A percentile compares a stretch with the other conserved stretches of the same genome.
phyloP scores from a whole-genome alignment of 2,888 invertebrate species.

The Apoderus coryli region DNA sequence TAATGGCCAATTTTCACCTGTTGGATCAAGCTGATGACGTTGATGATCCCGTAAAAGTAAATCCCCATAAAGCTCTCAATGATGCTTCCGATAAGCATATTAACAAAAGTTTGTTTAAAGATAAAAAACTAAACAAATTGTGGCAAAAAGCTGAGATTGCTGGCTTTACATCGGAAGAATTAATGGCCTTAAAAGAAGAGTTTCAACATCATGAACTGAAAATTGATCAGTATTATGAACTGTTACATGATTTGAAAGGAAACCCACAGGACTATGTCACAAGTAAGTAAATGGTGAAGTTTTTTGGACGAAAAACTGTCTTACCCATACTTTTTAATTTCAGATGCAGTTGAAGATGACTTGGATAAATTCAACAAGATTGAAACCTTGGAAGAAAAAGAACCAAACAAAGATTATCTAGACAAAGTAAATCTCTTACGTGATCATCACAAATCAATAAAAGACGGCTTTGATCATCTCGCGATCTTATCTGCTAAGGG shows the following conservation, averaged over 20 bases:
- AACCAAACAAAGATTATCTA: conserved; percentile 45
- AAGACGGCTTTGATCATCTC: conserved; percentile 65
- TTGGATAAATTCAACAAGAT: conserved; percentile 59
- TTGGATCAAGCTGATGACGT: conserved; percentile 66
- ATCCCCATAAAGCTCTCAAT: conserved; percentile 37
- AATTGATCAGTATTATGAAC: conserved; percentile 74
- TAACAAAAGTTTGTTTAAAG: conserved; percentile 69
- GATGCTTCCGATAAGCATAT: conserved; percentile 43
- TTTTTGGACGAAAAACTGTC: not conserved
- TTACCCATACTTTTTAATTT: conserved; percentile 10
- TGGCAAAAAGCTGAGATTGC: conserved; percentile 82
- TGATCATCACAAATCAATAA: conserved; percentile 58
- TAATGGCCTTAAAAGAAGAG: conserved; percentile 72
- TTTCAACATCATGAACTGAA: conserved; percentile 87
- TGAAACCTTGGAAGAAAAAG: conserved; percentile 40
- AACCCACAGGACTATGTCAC: conserved; percentile 45
- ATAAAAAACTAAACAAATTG: conserved; percentile 75
- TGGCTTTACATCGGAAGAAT: conserved; percentile 75
- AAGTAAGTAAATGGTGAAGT: conserved; percentile 46
- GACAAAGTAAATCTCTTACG: conserved; percentile 56
- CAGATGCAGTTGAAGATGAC: conserved; percentile 60
- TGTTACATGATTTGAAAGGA: conserved; percentile 54
- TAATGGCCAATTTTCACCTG: conserved; percentile 70
- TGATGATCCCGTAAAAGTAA: conserved; percentile 40
- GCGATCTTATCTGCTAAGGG: conserved; percentile 61